Percentiles rank a stretch among this genome's conserved stretches.
These are phyloP conservation scores for Cecropterus lyciades DNA, from an alignment of 1,140 invertebrate genomes.

Conservation along the genomic window DNA sequence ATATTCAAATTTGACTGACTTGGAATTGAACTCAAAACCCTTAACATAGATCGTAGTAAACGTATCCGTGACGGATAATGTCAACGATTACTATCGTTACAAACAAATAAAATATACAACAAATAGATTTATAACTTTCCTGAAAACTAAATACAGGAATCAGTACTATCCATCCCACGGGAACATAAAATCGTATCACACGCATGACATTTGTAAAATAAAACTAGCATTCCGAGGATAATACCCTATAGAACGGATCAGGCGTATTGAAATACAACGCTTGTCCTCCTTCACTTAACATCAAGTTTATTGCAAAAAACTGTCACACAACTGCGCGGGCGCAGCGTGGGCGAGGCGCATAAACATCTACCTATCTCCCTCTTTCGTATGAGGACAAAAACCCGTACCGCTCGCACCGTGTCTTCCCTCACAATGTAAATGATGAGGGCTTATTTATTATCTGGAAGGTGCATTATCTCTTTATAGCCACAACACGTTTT, in stretches of 20 bases:
- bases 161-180: slow-evolving; percentile 9
- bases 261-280: slow-evolving; percentile 54
- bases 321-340: slow-evolving; percentile 54
- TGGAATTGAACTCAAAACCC: too few relatives aligned
- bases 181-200: slow-evolving; percentile 25
- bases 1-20: too few relatives aligned
- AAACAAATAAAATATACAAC: not conserved
- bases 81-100: too few relatives aligned
- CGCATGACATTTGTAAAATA: slow-evolving; percentile 29
- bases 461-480: slow-evolving; percentile 41
- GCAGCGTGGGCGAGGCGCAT: slow-evolving; percentile 51
- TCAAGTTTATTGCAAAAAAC: slow-evolving; percentile 61
- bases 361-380: slow-evolving; percentile 48
- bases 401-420: slow-evolving; percentile 32
- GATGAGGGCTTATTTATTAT: slow-evolving; percentile 52
- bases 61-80: too few relatives aligned
- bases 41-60: too few relatives aligned
- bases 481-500: slow-evolving; percentile 39
- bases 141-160: not conserved
- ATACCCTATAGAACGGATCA: slow-evolving; percentile 17
- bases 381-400: slow-evolving; percentile 18
- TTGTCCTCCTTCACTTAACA: slow-evolving; percentile 52
- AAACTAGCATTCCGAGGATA: slow-evolving; percentile 28
- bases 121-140: not conserved
- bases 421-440: slow-evolving; percentile 48